Evolutionary conservation across 1,140 invertebrate genomes (phyloP).

Genomic region (Doryteuthis pealeii): DNA sequence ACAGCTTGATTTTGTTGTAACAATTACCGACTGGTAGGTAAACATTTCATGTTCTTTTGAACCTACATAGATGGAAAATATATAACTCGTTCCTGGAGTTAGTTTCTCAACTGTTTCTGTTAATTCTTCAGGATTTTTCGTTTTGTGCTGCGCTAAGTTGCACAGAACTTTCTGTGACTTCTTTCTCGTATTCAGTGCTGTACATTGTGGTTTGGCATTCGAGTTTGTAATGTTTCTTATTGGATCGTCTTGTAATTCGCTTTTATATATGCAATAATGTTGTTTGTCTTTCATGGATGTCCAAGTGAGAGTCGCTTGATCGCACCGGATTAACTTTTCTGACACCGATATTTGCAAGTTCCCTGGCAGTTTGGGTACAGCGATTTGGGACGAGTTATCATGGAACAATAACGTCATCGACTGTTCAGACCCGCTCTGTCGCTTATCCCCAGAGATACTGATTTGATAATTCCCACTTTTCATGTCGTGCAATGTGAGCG

Average conservation of each 20-base stretch:
- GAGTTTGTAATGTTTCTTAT: background rate
- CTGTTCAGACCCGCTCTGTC: constrained; percentile 29
- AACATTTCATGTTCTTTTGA: background rate
- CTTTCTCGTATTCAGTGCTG: background rate
- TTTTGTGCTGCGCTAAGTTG: background rate
- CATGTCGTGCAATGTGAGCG: constrained; percentile 31
- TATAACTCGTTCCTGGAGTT: constrained; percentile 2
- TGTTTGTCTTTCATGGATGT: constrained; percentile 43
- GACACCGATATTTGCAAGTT: constrained; percentile 42
- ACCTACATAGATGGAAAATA: background rate
- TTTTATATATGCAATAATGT: constrained; percentile 55
- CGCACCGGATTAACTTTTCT: constrained; percentile 42
- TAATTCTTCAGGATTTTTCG: background rate
- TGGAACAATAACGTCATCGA: constrained; percentile 29
- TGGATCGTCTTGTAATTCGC: constrained; percentile 22
- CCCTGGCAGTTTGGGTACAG: constrained; percentile 41
- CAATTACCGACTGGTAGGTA: background rate
- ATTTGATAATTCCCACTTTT: constrained; percentile 38
- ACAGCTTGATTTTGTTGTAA: background rate
- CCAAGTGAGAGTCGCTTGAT: constrained; percentile 51
- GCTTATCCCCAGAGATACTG: constrained; percentile 32
- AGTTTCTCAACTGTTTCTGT: background rate
- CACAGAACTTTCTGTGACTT: constrained; percentile 3
- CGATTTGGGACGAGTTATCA: constrained; percentile 31
- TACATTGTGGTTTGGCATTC: background rate